Base-by-base conservation (phyloP, 1,140 invertebrate species). In the Anoplolepis gracilipes region DNA sequence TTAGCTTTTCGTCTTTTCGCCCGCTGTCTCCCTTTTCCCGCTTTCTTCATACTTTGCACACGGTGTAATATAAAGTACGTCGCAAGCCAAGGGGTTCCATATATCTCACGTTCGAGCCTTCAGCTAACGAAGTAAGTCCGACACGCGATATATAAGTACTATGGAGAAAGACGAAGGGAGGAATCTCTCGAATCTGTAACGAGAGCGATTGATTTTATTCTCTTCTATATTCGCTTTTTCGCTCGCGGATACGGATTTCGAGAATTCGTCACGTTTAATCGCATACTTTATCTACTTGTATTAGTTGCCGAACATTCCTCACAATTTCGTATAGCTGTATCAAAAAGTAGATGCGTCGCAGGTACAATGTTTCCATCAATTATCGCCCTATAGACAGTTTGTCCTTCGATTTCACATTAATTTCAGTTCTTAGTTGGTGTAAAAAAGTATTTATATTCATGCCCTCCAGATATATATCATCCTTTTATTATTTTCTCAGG, bases 91-190 rank as follows among this genome's bases (percentile, higher is more conserved):
- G 42, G 36, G 77, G 22, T 46, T 65, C 77, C 46, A 69, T 69
- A 79, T 79, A 39, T 79, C 64, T 39, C 10, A 11, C 46, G 11
- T 39, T 39, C 16, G 22, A 39, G 64, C 30, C 46, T 46, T 30
- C 25, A 64, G 16, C 64, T 53, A 36, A 70, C 30, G 10, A 53
- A 79, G 64, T 77, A 77, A 77, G 75, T 77, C 59, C 16, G 10
- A 55, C 16, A 73, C 2, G 13, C 25, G 16, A 39, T 19, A 36
- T 30, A 64, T 28, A 30, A 33, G 7, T 28, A n/a, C 25, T n/a
- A n/a, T n/a, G n/a, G n/a, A n/a, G n/a, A n/a, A n/a, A n/a, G n/a
- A n/a, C n/a, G n/a, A n/a, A n/a, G 25, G 13, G 33, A 19, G 22
- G 19, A 67, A 25, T 67, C 19, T 33, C 30, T 64, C 61, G 36